Conservation (phyloP, 2,797 vertebrate species). For the Apodemus agrarius region DNA sequence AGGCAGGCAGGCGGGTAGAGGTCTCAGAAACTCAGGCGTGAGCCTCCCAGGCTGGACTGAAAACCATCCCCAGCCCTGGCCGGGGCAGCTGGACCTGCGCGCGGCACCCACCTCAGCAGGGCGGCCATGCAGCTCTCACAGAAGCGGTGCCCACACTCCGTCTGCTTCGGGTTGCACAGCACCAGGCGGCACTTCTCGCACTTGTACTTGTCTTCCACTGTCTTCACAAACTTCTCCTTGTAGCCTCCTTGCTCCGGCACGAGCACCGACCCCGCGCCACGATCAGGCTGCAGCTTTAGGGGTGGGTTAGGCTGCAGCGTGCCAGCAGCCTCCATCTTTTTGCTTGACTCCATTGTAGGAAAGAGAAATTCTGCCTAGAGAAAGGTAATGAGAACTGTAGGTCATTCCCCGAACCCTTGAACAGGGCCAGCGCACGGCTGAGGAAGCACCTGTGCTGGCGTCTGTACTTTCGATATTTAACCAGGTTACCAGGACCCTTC, state of each 20-base stretch:
- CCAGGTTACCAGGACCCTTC: not conserved
- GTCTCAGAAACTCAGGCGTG: not conserved
- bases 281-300: constrained; percentile 90
- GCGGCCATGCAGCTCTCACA: constrained; percentile 95
- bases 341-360: constrained; percentile 94
- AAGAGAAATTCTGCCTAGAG: constrained; percentile 78
- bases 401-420: rapidly evolving
- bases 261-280: constrained; percentile 85
- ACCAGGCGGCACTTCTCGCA: constrained; percentile 96
- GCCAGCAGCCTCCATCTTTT: constrained; percentile 93
- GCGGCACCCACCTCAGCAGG: constrained; percentile 91
- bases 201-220: constrained; percentile 96
- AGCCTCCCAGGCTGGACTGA: no score
- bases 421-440: rapidly evolving
- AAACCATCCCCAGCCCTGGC: no score
- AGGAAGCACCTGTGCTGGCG: not conserved
- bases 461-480: rapidly evolving
- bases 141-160: constrained; percentile 97
- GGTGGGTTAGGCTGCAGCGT: constrained; percentile 91
- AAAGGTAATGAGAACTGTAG: not conserved
- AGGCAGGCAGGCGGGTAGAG: not conserved
- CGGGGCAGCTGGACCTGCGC: constrained; percentile 70
- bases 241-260: constrained; percentile 95
- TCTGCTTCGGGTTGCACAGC: constrained; percentile 96
- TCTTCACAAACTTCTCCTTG: constrained; percentile 94